Evolutionary conservation across 2,113 vertebrate genomes (phyloP), one percentile per base, ranked within the genome.

Genomic region (Poicephalus meyeri): DNA sequence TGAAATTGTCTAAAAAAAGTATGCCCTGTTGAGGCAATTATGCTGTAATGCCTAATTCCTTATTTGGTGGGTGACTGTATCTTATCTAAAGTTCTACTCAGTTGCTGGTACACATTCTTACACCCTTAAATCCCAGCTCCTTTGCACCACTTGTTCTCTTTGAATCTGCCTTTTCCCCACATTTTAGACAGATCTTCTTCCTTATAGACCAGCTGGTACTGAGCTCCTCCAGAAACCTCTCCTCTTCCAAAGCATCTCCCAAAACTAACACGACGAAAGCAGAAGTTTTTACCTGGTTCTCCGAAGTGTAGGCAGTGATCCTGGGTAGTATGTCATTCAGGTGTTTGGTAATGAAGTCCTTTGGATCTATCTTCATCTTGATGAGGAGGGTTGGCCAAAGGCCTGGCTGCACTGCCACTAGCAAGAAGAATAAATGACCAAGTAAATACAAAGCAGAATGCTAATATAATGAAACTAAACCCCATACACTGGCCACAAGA

Each of bases 341-440:
- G 61, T 99, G 98, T 50, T 98, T 99, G 33, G 98, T 98, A 76
- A 99, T 98, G 42, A 99, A 99, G 7, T 98, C 98, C 52, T 97
- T 97, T 3, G 98, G 98, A 84, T 99, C 97, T 12, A 99, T 97
- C 90, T 99, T 99, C 99, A 99, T 99, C 91, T 95, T 98, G 58
- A 98, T 69, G 31, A 99, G 98, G 77, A 99, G 98, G 9, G 97
- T 73, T 37, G 99, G 97, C 99, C 99, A 99, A 83, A 99, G 96
- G 47, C 98, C 98, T 1, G 96, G 91, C 63, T 99, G 99, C 50
- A 97, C 97, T 64, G 97, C 97, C 89, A 99, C 99, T 99, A 63
- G n/a, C 21, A 82, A 64, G 41, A 69, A 74, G 18, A 87, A 74
- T 37, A 89, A 81, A 64, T 25, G 9, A 70, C 17, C 7, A 18